phyloP scores from a whole-genome alignment of 2,888 invertebrate genomes.

The Yponomeuta sedellus region DNA sequence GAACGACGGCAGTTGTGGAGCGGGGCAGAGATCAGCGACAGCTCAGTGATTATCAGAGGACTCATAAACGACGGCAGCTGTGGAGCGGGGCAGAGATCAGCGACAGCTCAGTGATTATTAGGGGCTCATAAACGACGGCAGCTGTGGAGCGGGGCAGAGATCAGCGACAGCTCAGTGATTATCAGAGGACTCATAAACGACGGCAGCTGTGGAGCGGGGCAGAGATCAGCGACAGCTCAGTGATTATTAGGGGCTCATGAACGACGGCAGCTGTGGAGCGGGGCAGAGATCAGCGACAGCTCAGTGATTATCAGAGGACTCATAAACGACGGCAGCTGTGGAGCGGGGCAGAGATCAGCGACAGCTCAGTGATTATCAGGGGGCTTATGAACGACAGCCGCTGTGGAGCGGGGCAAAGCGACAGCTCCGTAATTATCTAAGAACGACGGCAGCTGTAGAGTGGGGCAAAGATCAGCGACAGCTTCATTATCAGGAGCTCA shows the following conservation, averaged over 20 bases:
- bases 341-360: no score
- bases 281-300: slow-evolving; percentile 71
- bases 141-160: no score
- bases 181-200: slow-evolving; percentile 91
- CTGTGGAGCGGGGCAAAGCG: slow-evolving; percentile 50
- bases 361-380: slow-evolving; percentile 84
- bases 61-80: slow-evolving; percentile 92
- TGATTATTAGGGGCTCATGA: slow-evolving; percentile 90
- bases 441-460: slow-evolving; percentile 85
- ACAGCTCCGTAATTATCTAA: slow-evolving; percentile 84
- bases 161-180: slow-evolving; percentile 83
- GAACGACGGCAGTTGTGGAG: slow-evolving; percentile 84
- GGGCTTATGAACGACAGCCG: slow-evolving; percentile 93
- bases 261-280: slow-evolving; percentile 85
- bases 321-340: no score
- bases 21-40: slow-evolving; percentile 69
- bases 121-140: no score
- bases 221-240: no score
- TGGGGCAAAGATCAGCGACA: slow-evolving; percentile 18
- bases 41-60: slow-evolving; percentile 84
- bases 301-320: no score
- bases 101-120: no score
- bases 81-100: slow-evolving; percentile 15
- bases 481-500: no score
- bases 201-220: slow-evolving; percentile 77